A percentile compares a stretch with the other conserved stretches of the same genome.
These are phyloP conservation scores for Aphis craccivora DNA, from an alignment of 1,140 invertebrate genomes.

Conservation along the genomic window DNA sequence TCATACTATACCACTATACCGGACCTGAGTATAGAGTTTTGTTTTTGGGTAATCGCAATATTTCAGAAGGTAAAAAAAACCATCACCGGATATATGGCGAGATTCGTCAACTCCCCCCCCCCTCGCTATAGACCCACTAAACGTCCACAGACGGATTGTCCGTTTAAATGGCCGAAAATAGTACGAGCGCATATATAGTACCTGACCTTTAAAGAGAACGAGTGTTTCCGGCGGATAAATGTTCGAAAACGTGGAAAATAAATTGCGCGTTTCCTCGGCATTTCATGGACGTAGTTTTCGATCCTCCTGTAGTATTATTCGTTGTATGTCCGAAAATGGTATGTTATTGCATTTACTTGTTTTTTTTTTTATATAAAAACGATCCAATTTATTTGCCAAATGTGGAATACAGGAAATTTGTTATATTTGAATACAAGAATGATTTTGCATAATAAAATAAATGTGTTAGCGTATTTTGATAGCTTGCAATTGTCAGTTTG, in stretches of 20 bases:
- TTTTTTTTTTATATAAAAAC: background rate
- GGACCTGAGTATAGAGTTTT: background rate
- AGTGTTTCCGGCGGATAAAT: constrained; percentile 48
- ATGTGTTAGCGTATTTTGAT: background rate
- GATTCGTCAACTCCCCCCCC: too few species aligned
- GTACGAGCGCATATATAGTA: background rate
- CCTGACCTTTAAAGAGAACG: constrained; percentile 27
- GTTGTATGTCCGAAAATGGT: background rate
- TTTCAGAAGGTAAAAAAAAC: background rate
- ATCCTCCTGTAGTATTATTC: background rate
- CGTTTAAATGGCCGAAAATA: background rate
- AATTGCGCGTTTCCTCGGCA: constrained; percentile 26
- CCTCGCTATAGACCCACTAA: background rate
- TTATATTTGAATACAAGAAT: background rate
- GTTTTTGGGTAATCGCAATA: background rate
- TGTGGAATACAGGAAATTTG: background rate
- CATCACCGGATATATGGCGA: background rate
- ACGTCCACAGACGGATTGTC: background rate
- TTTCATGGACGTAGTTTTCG: background rate
- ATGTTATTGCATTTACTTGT: background rate
- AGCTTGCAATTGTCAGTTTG: background rate
- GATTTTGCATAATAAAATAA: background rate
- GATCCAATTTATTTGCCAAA: background rate
- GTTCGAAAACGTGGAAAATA: constrained; percentile 2
- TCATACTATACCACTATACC: background rate